phyloP scores from a whole-genome alignment of 2,113 vertebrate species.

The Polypterus bichir region DNA sequence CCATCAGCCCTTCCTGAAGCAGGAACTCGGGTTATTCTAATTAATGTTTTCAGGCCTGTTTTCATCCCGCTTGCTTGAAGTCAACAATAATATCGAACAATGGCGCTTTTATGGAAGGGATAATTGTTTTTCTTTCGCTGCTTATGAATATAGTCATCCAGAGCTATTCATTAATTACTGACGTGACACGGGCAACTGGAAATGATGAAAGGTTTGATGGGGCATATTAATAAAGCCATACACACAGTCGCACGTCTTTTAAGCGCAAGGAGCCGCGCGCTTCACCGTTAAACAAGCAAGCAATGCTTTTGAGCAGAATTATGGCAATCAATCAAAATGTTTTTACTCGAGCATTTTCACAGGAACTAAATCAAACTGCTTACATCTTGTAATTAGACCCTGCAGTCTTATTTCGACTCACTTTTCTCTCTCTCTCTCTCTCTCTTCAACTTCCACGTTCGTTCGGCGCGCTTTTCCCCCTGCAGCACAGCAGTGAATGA shows the following conservation, averaged over 20 bases:
- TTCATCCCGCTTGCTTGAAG: background rate
- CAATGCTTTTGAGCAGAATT: background rate
- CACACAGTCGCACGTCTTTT: background rate
- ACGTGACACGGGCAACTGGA: background rate
- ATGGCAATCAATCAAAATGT: conserved; percentile 2
- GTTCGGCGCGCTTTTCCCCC: background rate
- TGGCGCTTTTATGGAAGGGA: background rate
- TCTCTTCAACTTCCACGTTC: background rate
- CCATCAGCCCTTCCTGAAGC: background rate
- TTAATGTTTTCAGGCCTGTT: background rate
- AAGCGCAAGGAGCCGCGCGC: background rate
- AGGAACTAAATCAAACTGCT: background rate
- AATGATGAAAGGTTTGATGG: conserved; percentile 2
- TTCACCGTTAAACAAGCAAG: background rate
- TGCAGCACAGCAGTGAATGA: background rate
- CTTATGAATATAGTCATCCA: background rate
- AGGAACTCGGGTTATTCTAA: background rate
- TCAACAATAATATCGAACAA: background rate
- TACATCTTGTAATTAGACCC: conserved; percentile 3
- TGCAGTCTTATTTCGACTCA: background rate
- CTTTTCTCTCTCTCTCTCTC: background rate
- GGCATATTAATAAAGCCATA: background rate
- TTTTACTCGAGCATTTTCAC: background rate
- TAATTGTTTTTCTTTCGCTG: background rate
- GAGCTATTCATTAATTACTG: background rate